A percentile compares a stretch with the other conserved stretches of the same genome.
These are phyloP conservation scores for Calliphora vicina DNA, from an alignment of 1,140 invertebrate genomes.

Conservation along the genomic window DNA sequence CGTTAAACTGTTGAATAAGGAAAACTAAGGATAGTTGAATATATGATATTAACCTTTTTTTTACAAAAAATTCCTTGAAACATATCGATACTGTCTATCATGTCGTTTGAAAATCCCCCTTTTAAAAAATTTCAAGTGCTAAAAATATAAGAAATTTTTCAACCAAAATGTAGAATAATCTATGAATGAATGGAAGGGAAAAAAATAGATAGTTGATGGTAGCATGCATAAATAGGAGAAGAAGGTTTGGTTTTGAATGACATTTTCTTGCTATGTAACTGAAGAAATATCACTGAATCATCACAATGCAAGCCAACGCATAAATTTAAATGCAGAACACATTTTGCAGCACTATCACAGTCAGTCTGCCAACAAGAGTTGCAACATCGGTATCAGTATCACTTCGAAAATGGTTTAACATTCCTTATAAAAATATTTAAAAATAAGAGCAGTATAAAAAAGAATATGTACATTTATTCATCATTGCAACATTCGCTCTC, in stretches of 20 bases:
- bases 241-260: neutral
- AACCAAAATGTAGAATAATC: neutral
- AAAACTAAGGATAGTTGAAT: neutral
- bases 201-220: neutral
- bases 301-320: slow-evolving; percentile 18
- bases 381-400: slow-evolving; percentile 21
- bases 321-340: slow-evolving; percentile 29
- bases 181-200: no score
- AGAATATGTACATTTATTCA: neutral
- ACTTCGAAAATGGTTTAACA: slow-evolving; percentile 14
- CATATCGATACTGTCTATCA: neutral
- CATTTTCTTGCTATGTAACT: neutral
- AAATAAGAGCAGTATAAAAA: neutral
- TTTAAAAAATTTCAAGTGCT: neutral
- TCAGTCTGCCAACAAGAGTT: neutral
- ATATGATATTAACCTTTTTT: neutral
- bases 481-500: neutral
- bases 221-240: neutral
- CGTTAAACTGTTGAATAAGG: neutral
- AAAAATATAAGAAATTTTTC: neutral
- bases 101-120: neutral
- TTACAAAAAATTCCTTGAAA: neutral
- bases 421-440: neutral
- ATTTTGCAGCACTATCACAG: neutral
- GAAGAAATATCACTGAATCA: slow-evolving; percentile 7